Conservation (phyloP, 2,888 invertebrate genomes). For the Azorinus chamasolen region DNA sequence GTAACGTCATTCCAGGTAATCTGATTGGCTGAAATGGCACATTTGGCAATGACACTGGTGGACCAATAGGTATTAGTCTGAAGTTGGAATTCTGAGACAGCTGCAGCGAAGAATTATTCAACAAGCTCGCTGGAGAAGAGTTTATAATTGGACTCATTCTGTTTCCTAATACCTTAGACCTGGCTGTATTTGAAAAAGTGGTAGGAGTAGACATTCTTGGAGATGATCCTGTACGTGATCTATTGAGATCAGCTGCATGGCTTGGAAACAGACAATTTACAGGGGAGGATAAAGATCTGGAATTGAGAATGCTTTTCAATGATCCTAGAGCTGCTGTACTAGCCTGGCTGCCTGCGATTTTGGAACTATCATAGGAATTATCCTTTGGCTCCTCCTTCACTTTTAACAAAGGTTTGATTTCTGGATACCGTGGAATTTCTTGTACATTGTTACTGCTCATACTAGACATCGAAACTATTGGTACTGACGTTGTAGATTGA, state of each 20-base stretch:
- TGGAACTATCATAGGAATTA: constrained; percentile 31
- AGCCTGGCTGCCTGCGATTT: constrained; percentile 6
- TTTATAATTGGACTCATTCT: not conserved
- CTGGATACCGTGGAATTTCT: not conserved
- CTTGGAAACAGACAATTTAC: no score
- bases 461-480: not conserved
- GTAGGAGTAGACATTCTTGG: no score
- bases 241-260: no score
- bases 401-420: not conserved
- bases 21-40: constrained; percentile 8
- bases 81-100: not conserved
- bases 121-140: not conserved
- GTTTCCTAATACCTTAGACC: no score
- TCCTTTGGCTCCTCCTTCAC: constrained; percentile 61
- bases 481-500: not conserved
- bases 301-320: constrained; percentile 43
- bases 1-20: no score
- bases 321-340: constrained; percentile 36
- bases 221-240: no score
- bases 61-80: constrained; percentile 15
- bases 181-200: no score
- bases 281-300: constrained; percentile 24
- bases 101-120: not conserved
- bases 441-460: not conserved
- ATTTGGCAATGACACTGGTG: constrained; percentile 4